Base-by-base conservation (phyloP, 1,140 invertebrate genomes). In the Drosophila hydei region DNA sequence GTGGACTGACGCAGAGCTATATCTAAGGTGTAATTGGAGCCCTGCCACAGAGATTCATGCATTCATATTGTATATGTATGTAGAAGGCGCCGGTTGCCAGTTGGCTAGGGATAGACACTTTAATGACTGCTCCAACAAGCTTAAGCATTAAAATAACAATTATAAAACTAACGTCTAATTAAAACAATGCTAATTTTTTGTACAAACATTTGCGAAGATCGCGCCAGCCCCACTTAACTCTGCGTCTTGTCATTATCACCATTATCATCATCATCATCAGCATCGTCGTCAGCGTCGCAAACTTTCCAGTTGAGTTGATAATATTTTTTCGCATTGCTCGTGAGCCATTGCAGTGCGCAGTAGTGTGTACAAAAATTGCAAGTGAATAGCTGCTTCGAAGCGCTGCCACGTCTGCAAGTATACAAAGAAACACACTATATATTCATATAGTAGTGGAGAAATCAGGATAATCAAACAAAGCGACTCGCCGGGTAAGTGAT, bases 311-410 rank as follows among this genome's bases (percentile, higher is more conserved):
- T 47, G 0, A 91, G 27, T 19, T 87, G 87, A 63, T 88, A 90
- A 45, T 91, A 91, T 59, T 89, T 91, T 50, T 89, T 87, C 1
- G 42, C 30, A 55, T 90, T 85, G 14, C 36, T 63, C 4, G 63
- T 52, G 11, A 90, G 40, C 90, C 90, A 91, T 6, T 73, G 58
- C 2, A 80, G 58, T 0, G 77, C 81, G 30, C 90, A 91, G 27
- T 72, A 65, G 11, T 70, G 70, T 16, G 84, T 89, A 52, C 90
- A 91, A 48, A 91, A 91, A 48, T 90, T 90, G 25, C 90, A 91
- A 43, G 81, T 91, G 33, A 91, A 91, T 7, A 91, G 59, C 27
- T 90, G 89, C 43, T 90, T 89, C 3, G 90, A 90, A 4, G 77
- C 69, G 52, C 90, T 91, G 47, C 87, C 81, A 19, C 85, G 77